Conservation (phyloP, 2,113 vertebrate species). For the Panurus biarmicus region DNA sequence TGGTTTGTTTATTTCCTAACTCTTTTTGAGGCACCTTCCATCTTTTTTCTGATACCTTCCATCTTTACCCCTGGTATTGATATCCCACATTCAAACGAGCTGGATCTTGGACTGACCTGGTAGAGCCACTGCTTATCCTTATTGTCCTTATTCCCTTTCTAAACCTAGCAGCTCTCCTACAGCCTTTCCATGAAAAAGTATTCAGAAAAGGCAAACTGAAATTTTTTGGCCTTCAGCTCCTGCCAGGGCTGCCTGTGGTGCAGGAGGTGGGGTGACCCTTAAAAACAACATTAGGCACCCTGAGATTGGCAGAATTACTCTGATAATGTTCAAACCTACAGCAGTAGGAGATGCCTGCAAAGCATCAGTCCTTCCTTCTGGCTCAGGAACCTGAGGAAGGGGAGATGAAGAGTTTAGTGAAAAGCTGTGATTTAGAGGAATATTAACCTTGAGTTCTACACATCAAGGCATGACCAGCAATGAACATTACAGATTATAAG, state of each 20-base stretch:
- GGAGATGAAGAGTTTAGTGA: background rate
- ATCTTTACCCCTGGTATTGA: background rate
- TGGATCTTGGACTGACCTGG: background rate
- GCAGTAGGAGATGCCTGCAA: background rate
- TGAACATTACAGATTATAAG: background rate
- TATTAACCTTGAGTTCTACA: background rate
- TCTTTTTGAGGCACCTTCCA: background rate
- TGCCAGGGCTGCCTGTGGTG: background rate
- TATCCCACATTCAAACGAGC: background rate
- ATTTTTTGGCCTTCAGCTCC: background rate
- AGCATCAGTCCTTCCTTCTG: background rate
- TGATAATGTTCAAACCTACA: background rate
- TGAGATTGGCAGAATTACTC: background rate
- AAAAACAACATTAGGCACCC: background rate
- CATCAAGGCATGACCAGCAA: background rate
- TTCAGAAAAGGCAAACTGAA: background rate
- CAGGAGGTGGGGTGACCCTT: background rate
- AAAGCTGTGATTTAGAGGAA: background rate
- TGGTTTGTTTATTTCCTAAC: background rate
- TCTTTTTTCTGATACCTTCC: background rate
- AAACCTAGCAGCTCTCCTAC: background rate
- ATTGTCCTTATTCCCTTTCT: background rate
- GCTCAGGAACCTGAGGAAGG: background rate
- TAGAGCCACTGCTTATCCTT: background rate
- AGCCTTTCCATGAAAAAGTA: background rate